Percentiles rank a stretch among this genome's conserved stretches.
These are phyloP conservation scores for Drymonia ruficornis DNA, from an alignment of 2,888 invertebrate genomes.

Conservation along the genomic window DNA sequence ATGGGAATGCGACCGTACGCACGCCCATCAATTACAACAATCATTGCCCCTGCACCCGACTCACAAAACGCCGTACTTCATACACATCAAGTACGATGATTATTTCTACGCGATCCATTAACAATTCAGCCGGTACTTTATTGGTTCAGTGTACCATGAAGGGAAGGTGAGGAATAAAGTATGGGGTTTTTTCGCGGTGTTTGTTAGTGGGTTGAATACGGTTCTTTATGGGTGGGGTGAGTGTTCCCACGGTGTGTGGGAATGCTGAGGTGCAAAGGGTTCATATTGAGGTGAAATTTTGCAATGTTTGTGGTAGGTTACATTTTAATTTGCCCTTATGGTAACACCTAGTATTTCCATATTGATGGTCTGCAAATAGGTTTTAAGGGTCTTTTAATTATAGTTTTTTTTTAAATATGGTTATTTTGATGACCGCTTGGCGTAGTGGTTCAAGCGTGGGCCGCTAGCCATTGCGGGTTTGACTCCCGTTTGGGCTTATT, in stretches of 20 bases:
- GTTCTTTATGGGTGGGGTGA: slow-evolving; percentile 70
- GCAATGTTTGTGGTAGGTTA: slow-evolving; percentile 42
- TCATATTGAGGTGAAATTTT: slow-evolving; percentile 38
- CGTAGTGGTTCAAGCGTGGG: no score
- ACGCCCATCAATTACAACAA: slow-evolving; percentile 58
- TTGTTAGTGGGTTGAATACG: slow-evolving; percentile 47
- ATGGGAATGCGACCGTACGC: slow-evolving; percentile 74
- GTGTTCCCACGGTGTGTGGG: slow-evolving; percentile 81
- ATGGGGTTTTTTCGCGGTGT: slow-evolving; percentile 48
- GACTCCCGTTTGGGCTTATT: no score
- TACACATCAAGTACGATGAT: slow-evolving; percentile 59
- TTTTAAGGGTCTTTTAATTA: no score
- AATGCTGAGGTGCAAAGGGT: slow-evolving; percentile 79
- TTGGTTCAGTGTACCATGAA: slow-evolving; percentile 56
- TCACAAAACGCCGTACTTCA: slow-evolving; percentile 55
- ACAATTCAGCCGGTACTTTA: slow-evolving; percentile 52
- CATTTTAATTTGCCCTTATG: slow-evolving; percentile 28
- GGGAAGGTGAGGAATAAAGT: slow-evolving; percentile 58
- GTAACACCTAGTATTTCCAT: neutral
- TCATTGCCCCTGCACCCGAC: slow-evolving; percentile 29
- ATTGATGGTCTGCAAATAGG: neutral
- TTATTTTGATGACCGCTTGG: no score
- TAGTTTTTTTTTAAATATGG: no score
- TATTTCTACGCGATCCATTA: slow-evolving; percentile 35
- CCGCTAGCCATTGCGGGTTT: no score